Base-by-base conservation (phyloP, 2,113 vertebrate species). In the Neodontobutis hainanensis region DNA sequence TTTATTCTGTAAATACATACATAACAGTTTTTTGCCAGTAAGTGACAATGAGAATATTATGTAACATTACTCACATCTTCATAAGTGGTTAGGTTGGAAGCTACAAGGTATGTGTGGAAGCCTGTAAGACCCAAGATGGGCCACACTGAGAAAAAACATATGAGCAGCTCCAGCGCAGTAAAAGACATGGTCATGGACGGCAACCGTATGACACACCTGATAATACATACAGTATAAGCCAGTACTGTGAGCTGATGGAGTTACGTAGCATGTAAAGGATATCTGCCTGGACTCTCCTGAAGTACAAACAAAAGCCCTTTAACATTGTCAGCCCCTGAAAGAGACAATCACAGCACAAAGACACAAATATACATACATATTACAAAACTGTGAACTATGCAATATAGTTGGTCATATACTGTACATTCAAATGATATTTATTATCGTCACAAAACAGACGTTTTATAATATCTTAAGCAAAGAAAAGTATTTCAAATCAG, bases 71-170 rank as follows among this genome's bases (percentile, higher is more conserved):
- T 98, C 75, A 99, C 97, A 0, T 99, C 97, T 91, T 99, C 97
- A 0, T 98, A 98, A 0, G 97, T 99, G 10, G 97, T 99, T 85
- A 95, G 90, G 90, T 99, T 98, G 78, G 96, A 95, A 82, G 97
- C 95, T 2, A 99, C 94, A 68, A 99, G 93, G 1, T 98, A 99
- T 7, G 97, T 99, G 90, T 99, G 97, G 91, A 99, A 99, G 92
- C 97, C 97, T 84, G 97, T 98, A 90, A 99, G 96, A 91, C 97
- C 97, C 91, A 99, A 88, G 89, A 99, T 98, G 68, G 95, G 97
- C 97, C 97, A 98, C 79, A 98, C 94, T 56, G 97, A 98, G 91
- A 99, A 97, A 87, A 99, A 99, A 79, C 97, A 99, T 43, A 99
- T 93, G 71, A 96, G 94, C 89, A 98, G 83, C 89, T 99, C 97